Conservation (phyloP, 2,797 vertebrate species). For the Rhabdophis nuchalis region DNA sequence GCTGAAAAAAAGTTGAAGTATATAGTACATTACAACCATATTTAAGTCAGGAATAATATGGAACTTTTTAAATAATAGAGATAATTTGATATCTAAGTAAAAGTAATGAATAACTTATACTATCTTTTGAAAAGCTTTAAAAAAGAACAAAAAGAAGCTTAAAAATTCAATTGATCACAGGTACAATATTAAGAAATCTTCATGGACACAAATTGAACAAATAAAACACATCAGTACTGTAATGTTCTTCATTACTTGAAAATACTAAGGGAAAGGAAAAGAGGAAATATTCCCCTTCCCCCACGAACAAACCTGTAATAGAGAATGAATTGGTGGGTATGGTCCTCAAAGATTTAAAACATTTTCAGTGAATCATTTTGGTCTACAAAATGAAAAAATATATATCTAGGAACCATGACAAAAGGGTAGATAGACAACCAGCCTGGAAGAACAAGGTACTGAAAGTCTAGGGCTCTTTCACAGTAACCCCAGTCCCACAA, state of each 20-base stretch:
- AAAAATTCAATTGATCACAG: slow-evolving; percentile 22
- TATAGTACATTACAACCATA: slow-evolving; percentile 27
- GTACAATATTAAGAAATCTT: slow-evolving; percentile 55
- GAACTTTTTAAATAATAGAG: slow-evolving; percentile 29
- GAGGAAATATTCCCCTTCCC: slow-evolving; percentile 1
- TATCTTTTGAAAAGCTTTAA: slow-evolving; percentile 55
- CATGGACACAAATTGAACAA: slow-evolving; percentile 41
- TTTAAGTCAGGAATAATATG: slow-evolving; percentile 32
- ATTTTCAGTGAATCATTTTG: slow-evolving; percentile 37
- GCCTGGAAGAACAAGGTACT: neutral
- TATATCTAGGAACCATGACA: neutral
- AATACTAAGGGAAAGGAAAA: slow-evolving; percentile 47
- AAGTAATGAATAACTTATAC: slow-evolving; percentile 23
- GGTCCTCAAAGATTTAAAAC: neutral
- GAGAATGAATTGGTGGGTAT: neutral
- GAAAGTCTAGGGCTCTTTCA: neutral
- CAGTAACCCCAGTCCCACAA: neutral
- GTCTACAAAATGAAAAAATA: neutral
- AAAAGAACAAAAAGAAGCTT: no score
- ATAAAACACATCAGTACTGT: slow-evolving; percentile 37
- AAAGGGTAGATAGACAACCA: neutral
- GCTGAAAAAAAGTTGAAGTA: slow-evolving; percentile 41
- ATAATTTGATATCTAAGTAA: slow-evolving; percentile 19
- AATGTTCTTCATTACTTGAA: slow-evolving; percentile 37
- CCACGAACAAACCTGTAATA: slow-evolving; percentile 30